A percentile compares a stretch with the other conserved stretches of the same genome.
These are phyloP conservation scores for Colinus virginianus DNA, from an alignment of 2,113 vertebrate species.

Conservation along the genomic window DNA sequence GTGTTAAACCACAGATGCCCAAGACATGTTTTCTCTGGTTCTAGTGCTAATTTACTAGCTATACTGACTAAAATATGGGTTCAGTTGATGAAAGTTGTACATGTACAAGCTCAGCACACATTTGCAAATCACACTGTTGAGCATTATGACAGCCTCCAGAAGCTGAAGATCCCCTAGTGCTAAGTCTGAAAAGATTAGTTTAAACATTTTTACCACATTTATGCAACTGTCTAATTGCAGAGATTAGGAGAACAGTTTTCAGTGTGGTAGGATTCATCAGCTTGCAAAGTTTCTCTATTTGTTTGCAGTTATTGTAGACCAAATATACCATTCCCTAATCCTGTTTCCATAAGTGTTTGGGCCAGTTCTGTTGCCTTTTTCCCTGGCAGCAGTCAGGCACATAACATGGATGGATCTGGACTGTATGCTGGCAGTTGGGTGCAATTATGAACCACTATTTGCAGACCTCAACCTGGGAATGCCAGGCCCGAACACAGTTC, in stretches of 20 bases:
- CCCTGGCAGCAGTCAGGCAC: background rate
- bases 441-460: background rate
- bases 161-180: background rate
- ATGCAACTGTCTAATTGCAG: background rate
- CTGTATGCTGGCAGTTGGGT: background rate
- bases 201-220: background rate
- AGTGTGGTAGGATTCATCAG: background rate
- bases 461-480: background rate
- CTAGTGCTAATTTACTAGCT: background rate
- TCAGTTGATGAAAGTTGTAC: background rate
- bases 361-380: background rate
- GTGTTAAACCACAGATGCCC: rapidly evolving
- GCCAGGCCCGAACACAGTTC: background rate
- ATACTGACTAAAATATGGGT: background rate
- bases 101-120: background rate
- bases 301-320: background rate
- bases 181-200: background rate
- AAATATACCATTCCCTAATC: background rate
- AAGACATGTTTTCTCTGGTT: background rate
- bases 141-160: background rate
- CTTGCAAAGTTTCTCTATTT: background rate
- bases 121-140: background rate
- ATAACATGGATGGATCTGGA: background rate
- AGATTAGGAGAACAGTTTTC: background rate
- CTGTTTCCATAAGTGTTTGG: background rate